Evolutionary conservation across 2,797 vertebrate genomes (phyloP).

Genomic region (Pteropus rufus): DNA sequence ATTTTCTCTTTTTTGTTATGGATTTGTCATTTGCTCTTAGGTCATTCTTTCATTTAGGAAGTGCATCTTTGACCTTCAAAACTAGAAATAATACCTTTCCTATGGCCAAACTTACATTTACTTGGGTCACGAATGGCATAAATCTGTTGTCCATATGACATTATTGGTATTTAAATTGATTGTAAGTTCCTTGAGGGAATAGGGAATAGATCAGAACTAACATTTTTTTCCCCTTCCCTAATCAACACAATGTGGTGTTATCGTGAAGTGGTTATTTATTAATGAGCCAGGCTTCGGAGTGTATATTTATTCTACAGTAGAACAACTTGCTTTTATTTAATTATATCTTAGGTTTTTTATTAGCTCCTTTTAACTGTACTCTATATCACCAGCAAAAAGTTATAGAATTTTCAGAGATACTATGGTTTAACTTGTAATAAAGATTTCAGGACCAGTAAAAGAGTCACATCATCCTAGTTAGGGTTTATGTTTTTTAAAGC

Average conservation of each 20-base stretch:
- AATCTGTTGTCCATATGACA: neutral
- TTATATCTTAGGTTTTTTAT: neutral
- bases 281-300: neutral
- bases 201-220: neutral
- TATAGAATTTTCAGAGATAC: neutral
- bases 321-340: slow-evolving; percentile 24
- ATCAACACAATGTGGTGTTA: neutral
- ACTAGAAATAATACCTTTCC: neutral
- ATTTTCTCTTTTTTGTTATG: neutral
- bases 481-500: neutral
- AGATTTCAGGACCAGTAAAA: slow-evolving; percentile 19
- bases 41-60: neutral
- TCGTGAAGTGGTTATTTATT: slow-evolving; percentile 32
- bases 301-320: neutral
- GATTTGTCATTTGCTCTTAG: neutral
- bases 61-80: neutral
- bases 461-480: neutral
- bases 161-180: slow-evolving; percentile 19
- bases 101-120: neutral
- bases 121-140: neutral
- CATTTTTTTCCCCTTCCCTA: neutral
- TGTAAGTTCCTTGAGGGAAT: slow-evolving; percentile 8
- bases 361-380: neutral
- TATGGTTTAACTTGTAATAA: slow-evolving; percentile 1
- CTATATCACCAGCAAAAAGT: neutral